A percentile compares a stretch with the other conserved stretches of the same genome.
phyloP scores from a whole-genome alignment of 2,797 vertebrate genomes.

The Smutsia gigantea region DNA sequence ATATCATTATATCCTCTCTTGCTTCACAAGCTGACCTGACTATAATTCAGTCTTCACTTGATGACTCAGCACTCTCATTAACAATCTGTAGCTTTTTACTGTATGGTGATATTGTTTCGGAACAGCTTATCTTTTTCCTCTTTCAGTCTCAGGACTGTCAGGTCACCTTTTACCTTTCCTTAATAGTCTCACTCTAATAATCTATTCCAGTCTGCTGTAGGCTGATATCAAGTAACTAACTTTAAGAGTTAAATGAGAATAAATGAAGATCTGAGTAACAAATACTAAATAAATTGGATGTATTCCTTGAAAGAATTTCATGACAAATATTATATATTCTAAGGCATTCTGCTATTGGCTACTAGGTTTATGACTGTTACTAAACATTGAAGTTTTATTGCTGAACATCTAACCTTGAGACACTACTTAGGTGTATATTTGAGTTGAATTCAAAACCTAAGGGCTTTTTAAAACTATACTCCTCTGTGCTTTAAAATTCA shows the following conservation, averaged over 20 bases:
- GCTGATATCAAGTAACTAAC: neutral
- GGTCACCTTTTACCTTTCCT: neutral
- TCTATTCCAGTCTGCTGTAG: neutral
- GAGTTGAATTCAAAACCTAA: neutral
- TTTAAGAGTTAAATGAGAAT: neutral
- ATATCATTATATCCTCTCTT: neutral
- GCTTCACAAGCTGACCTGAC: neutral
- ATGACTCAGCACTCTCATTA: neutral
- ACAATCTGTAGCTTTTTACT: neutral
- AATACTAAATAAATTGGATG: neutral
- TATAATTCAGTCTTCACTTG: neutral
- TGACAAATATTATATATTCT: neutral
- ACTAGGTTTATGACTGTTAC: neutral
- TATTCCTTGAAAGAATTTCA: neutral
- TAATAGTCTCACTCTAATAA: neutral
- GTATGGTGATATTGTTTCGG: neutral
- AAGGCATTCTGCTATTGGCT: neutral
- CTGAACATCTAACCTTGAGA: neutral
- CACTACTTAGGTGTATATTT: neutral
- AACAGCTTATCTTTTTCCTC: neutral
- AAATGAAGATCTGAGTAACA: neutral
- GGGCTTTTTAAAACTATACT: neutral
- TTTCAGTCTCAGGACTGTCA: neutral
- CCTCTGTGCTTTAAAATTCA: neutral
- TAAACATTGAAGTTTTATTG: neutral